Conservation (phyloP, 2,113 vertebrate species). For the Triplophysa rosa region DNA sequence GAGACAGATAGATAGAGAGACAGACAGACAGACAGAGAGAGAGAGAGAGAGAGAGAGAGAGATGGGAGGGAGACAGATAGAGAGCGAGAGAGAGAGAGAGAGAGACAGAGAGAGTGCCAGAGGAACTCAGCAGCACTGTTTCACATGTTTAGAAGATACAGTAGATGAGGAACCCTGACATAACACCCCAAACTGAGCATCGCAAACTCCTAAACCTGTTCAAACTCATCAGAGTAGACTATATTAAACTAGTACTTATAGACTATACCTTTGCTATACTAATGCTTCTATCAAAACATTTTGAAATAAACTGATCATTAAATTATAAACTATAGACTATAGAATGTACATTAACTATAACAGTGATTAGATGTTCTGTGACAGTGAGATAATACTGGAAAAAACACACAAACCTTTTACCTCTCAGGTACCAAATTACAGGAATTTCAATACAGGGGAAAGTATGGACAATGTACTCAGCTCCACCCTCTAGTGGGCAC, state of each 20-base stretch:
- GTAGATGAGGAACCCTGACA: not conserved
- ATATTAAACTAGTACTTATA: not conserved
- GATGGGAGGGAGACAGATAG: no score
- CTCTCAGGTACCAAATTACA: not conserved
- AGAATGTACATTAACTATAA: no score
- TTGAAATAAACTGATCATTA: no score
- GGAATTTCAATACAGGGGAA: not conserved
- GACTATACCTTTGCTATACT: no score
- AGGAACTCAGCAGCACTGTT: not conserved
- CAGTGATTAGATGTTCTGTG: not conserved
- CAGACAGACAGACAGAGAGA: no score
- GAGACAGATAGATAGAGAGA: slow-evolving; percentile 54
- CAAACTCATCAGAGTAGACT: no score
- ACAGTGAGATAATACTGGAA: not conserved
- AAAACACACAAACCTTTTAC: not conserved
- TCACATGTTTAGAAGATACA: not conserved
- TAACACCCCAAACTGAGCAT: not conserved
- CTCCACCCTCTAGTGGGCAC: not conserved
- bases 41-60: slow-evolving; percentile 12
- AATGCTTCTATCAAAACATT: no score
- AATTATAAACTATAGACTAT: no score
- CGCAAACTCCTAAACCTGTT: not conserved
- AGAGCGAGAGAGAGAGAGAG: slow-evolving; percentile 4
- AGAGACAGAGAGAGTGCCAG: not conserved
- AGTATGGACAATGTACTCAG: no score